Percentiles rank a stretch among this genome's conserved stretches.
Evolutionary conservation across 1,140 invertebrate species (phyloP).

Genomic region (Holotrichia oblita): DNA sequence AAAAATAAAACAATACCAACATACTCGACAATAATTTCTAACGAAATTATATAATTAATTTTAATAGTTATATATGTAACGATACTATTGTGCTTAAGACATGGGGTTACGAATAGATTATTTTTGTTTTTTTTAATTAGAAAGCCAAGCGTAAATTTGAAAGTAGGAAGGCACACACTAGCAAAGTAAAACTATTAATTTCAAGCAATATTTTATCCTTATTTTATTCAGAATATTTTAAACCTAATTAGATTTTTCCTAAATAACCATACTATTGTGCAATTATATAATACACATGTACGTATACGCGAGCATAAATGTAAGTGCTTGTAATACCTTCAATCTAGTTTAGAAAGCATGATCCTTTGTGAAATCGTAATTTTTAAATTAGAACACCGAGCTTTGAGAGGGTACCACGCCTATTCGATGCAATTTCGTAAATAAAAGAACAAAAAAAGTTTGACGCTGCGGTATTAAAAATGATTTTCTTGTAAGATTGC

Average conservation of each 20-base stretch:
- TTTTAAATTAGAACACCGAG: background rate
- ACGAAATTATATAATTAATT: too few relatives aligned
- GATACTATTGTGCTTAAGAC: too few relatives aligned
- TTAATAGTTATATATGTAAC: too few relatives aligned
- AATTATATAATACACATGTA: background rate
- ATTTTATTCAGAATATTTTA: background rate
- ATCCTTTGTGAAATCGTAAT: constrained; percentile 25
- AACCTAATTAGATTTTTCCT: background rate
- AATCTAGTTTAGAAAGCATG: constrained; percentile 24
- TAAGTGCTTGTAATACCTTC: background rate
- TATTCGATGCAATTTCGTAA: background rate
- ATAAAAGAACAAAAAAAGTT: background rate
- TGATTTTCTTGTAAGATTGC: background rate
- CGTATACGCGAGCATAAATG: background rate
- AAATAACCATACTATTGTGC: background rate
- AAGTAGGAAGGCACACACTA: background rate
- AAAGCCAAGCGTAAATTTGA: background rate
- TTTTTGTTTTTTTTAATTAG: too few relatives aligned
- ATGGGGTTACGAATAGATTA: too few relatives aligned
- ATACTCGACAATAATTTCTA: too few relatives aligned
- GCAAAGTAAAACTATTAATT: too few relatives aligned
- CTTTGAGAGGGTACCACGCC: constrained; percentile 14
- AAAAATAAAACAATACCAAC: too few relatives aligned
- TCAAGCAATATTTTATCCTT: too few relatives aligned
- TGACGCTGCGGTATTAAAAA: background rate